Percentiles rank a stretch among this genome's conserved stretches.
phyloP scores from a whole-genome alignment of 2,113 vertebrate genomes.

The Tyto alba region DNA sequence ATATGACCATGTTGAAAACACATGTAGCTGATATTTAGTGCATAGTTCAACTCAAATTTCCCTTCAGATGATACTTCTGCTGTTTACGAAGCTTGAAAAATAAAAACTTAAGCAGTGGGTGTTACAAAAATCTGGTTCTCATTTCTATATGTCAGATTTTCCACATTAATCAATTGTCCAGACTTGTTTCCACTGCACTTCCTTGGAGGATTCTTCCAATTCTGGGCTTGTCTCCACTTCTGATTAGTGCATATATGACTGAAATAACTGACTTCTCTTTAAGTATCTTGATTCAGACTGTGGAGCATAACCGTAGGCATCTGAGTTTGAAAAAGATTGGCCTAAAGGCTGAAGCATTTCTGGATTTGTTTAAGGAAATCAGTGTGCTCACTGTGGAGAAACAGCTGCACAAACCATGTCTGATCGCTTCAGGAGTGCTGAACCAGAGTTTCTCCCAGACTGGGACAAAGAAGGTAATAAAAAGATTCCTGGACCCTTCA shows the following conservation, averaged over 20 bases:
- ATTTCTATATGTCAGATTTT: conserved; percentile 6
- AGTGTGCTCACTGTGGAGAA: background rate
- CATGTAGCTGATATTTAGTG: background rate
- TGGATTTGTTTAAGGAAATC: background rate
- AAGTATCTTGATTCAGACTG: background rate
- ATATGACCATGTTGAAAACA: background rate
- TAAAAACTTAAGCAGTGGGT: background rate
- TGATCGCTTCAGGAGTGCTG: background rate
- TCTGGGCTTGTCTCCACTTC: background rate
- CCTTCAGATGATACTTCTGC: background rate
- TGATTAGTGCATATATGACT: background rate
- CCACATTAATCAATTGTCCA: background rate
- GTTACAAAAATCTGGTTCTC: conserved; percentile 11
- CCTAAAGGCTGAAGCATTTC: background rate
- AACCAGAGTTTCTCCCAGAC: background rate
- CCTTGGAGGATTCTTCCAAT: background rate
- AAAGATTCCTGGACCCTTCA: background rate
- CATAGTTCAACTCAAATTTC: background rate
- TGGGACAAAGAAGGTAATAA: background rate
- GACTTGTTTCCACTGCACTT: conserved; percentile 1
- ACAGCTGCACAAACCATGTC: background rate
- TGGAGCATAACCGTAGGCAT: background rate
- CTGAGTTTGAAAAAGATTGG: background rate
- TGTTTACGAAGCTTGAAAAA: conserved; percentile 6
- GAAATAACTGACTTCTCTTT: background rate